Conservation (phyloP, 2,888 invertebrate genomes). For the Drosophila kuntzei region DNA sequence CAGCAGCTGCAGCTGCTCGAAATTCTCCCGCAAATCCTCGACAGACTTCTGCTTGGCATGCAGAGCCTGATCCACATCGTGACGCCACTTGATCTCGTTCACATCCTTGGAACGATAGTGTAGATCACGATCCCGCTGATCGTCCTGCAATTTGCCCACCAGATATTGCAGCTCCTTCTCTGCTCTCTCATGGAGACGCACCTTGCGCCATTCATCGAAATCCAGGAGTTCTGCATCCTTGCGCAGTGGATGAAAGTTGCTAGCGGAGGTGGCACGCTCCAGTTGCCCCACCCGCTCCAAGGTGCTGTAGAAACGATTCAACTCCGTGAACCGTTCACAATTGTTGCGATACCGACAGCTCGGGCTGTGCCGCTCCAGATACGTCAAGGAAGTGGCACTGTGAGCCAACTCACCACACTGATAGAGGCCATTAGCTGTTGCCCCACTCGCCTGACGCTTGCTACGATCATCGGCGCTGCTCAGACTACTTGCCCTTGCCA, state of each 20-base stretch:
- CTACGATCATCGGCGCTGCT: constrained; percentile 87
- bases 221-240: constrained; percentile 93
- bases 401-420: constrained; percentile 83
- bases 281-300: constrained; percentile 93
- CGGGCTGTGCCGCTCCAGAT: constrained; percentile 83
- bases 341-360: constrained; percentile 86
- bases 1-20: constrained; percentile 88
- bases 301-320: constrained; percentile 93
- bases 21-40: constrained; percentile 92
- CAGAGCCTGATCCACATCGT: constrained; percentile 91
- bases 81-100: constrained; percentile 91
- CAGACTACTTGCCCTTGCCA: constrained; percentile 88
- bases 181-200: constrained; percentile 91
- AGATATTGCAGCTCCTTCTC: constrained; percentile 92
- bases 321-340: constrained; percentile 92
- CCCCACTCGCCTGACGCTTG: constrained; percentile 37
- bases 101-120: constrained; percentile 92
- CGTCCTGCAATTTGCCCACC: constrained; percentile 91
- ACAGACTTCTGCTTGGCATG: constrained; percentile 94
- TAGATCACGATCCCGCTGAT: constrained; percentile 93
- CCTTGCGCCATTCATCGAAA: constrained; percentile 94
- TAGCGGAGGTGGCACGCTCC: constrained; percentile 91
- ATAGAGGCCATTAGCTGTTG: constrained; percentile 63
- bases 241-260: constrained; percentile 90
- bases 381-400: constrained; percentile 86